These are phyloP conservation scores for Lordiphosa mommai DNA, from an alignment of 1,140 invertebrate species.

Conservation along the genomic window DNA sequence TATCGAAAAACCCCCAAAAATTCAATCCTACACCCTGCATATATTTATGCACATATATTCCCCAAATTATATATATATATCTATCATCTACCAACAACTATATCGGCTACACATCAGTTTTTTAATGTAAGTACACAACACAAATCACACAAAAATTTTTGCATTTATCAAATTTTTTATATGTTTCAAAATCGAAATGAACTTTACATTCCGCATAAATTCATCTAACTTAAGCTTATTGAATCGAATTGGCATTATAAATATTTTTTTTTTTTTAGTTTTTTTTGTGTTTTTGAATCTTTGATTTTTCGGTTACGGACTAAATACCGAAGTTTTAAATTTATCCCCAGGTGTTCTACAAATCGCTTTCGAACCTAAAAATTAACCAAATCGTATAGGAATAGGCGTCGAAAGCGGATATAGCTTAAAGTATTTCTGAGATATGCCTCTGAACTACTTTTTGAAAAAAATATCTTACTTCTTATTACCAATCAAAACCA, in stretches of 20 bases:
- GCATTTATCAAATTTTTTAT: conserved; percentile 65
- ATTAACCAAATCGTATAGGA: no score
- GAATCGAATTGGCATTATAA: conserved; percentile 1
- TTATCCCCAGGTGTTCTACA: no score
- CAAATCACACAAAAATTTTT: conserved; percentile 64
- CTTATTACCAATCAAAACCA: no score
- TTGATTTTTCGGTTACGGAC: no score
- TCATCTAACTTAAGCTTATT: background rate
- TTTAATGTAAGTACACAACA: conserved; percentile 80
- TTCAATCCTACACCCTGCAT: conserved; percentile 17
- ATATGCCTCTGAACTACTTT: no score
- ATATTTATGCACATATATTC: conserved; percentile 21
- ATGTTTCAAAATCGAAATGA: conserved; percentile 47
- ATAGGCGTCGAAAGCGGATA: no score
- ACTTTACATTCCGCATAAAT: conserved; percentile 53
- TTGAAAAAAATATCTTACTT: no score
- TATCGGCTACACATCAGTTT: conserved; percentile 65
- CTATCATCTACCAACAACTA: conserved; percentile 54
- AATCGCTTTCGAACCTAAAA: no score
- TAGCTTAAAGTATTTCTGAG: no score
- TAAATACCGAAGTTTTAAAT: no score
- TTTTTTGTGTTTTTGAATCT: background rate
- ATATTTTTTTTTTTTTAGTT: background rate
- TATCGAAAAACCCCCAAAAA: conserved; percentile 22
- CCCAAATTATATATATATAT: conserved; percentile 27